A percentile compares a stretch with the other conserved stretches of the same genome.
Conservation (phyloP, 1,140 invertebrate species). For the Zaprionus africanus region DNA sequence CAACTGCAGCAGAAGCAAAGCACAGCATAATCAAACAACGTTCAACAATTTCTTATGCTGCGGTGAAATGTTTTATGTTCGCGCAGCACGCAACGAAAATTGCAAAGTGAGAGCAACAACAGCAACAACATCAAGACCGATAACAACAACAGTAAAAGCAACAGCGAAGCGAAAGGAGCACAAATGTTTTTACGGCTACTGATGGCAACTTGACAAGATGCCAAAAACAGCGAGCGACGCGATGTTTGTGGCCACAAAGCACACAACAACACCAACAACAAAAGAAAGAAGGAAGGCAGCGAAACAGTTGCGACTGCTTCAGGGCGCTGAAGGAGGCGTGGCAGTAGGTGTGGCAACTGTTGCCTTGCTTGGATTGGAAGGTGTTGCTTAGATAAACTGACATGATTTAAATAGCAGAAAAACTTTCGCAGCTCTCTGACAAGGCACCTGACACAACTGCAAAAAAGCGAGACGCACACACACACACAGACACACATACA, state of each 20-base stretch:
- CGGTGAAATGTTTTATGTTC: slow-evolving; percentile 52
- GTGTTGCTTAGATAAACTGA: slow-evolving; percentile 78
- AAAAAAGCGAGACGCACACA: slow-evolving; percentile 31
- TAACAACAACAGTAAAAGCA: background rate
- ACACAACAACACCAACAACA: slow-evolving; percentile 17
- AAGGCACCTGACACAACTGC: slow-evolving; percentile 56
- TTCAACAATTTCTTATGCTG: slow-evolving; percentile 17
- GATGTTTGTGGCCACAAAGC: slow-evolving; percentile 46
- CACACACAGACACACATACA: background rate
- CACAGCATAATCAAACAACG: slow-evolving; percentile 1
- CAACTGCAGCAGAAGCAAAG: slow-evolving; percentile 17
- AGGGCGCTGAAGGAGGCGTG: slow-evolving; percentile 19
- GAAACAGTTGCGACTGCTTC: background rate
- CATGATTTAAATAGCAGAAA: slow-evolving; percentile 82
- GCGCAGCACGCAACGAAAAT: slow-evolving; percentile 62
- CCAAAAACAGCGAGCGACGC: slow-evolving; percentile 66
- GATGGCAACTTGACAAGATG: slow-evolving; percentile 76
- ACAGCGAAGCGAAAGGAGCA: slow-evolving; percentile 8
- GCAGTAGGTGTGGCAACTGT: slow-evolving; percentile 72
- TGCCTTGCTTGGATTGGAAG: slow-evolving; percentile 46
- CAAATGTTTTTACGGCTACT: slow-evolving; percentile 43
- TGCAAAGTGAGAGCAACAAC: slow-evolving; percentile 42
- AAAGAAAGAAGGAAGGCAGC: background rate
- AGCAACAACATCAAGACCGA: background rate
- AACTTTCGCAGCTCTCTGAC: slow-evolving; percentile 65